Conservation (phyloP, 35 echinoderm and acorn worm species). For the Heliocidaris tuberculata region DNA sequence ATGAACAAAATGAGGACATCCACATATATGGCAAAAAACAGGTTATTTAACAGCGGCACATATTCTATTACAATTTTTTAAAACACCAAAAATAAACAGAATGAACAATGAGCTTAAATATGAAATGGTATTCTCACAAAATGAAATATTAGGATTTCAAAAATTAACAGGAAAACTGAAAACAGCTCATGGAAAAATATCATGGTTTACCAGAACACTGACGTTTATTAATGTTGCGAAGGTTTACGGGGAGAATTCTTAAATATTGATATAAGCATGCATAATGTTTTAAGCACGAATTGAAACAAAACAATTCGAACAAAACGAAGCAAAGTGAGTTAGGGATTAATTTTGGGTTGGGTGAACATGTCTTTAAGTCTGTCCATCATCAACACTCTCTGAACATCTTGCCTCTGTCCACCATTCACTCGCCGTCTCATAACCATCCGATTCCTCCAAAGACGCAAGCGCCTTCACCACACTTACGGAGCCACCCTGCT, state of each 20-base stretch:
- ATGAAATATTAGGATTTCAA: background rate
- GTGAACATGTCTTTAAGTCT: background rate
- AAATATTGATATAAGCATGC: background rate
- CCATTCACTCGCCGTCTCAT: constrained; percentile 39
- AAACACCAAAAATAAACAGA: background rate
- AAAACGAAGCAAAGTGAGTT: background rate
- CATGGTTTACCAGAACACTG: background rate
- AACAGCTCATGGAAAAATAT: background rate
- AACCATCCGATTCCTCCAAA: constrained; percentile 31
- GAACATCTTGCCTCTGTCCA: constrained; percentile 20
- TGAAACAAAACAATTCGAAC: background rate
- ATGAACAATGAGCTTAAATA: background rate
- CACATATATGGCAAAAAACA: background rate
- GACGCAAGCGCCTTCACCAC: background rate
- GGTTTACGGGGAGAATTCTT: background rate
- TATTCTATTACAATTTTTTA: background rate
- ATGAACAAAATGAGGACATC: background rate
- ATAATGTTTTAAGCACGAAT: background rate
- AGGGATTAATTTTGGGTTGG: background rate
- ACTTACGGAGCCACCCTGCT: constrained; percentile 18
- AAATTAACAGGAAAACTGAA: background rate
- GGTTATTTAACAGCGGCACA: background rate
- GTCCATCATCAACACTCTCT: constrained; percentile 8
- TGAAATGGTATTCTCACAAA: no score
- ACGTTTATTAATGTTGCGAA: background rate